Percentiles rank a stretch among this genome's conserved stretches.
These are phyloP conservation scores for Drosophila mettleri DNA, from an alignment of 2,888 invertebrate genomes.

Conservation along the genomic window DNA sequence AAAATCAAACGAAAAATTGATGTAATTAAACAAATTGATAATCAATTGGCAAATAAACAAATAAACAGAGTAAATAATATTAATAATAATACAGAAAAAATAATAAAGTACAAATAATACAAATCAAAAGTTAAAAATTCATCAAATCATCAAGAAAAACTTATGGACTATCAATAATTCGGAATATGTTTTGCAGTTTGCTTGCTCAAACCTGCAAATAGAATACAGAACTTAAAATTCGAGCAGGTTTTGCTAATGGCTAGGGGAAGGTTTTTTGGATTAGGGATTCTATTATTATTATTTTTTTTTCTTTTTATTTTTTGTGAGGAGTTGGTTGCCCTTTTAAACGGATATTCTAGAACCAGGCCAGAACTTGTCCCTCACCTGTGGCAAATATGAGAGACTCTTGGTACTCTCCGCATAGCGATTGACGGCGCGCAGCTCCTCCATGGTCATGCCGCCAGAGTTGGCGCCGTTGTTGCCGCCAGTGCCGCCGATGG, in stretches of 20 bases:
- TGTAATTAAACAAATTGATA: slow-evolving; percentile 46
- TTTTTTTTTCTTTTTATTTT: background rate
- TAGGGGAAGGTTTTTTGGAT: slow-evolving; percentile 5
- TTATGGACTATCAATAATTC: slow-evolving; percentile 43
- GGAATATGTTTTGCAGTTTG: slow-evolving; percentile 38
- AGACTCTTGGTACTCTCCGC: slow-evolving; percentile 96
- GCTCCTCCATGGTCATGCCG: slow-evolving; percentile 91
- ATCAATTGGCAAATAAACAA: slow-evolving; percentile 49
- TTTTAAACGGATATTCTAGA: slow-evolving; percentile 84
- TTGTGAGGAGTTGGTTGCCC: slow-evolving; percentile 2
- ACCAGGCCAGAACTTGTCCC: slow-evolving; percentile 85
- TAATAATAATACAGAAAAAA: slow-evolving; percentile 26
- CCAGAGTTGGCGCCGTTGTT: slow-evolving; percentile 82
- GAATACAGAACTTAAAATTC: slow-evolving; percentile 65
- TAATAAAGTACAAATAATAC: slow-evolving; percentile 36
- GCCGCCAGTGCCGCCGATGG: slow-evolving; percentile 76
- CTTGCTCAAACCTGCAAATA: slow-evolving; percentile 71
- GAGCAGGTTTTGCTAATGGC: slow-evolving; percentile 37
- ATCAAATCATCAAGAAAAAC: slow-evolving; percentile 51
- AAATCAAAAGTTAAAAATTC: slow-evolving; percentile 49
- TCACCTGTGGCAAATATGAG: slow-evolving; percentile 95
- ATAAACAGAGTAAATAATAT: slow-evolving; percentile 41
- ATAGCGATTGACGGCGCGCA: slow-evolving; percentile 94
- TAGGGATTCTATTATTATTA: background rate
- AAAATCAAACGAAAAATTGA: slow-evolving; percentile 24